A percentile compares a stretch with the other conserved stretches of the same genome.
These are phyloP conservation scores for Albula goreensis DNA, from an alignment of 2,113 vertebrate species.

Conservation along the genomic window DNA sequence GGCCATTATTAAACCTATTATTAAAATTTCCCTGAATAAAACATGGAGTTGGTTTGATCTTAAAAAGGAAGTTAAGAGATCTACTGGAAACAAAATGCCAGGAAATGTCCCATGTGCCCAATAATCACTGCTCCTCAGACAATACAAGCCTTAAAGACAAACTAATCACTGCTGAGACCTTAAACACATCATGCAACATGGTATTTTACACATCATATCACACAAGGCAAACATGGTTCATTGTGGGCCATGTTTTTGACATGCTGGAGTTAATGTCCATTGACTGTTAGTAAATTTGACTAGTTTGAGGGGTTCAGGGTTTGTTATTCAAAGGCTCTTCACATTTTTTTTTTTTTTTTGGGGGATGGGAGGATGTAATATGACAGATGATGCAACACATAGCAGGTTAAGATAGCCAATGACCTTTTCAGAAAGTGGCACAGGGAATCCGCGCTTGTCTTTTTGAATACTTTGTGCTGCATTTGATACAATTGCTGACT, in stretches of 20 bases:
- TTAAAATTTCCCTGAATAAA: not conserved
- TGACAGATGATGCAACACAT: slow-evolving; percentile 4
- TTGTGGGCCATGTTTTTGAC: not conserved
- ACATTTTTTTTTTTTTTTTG: not conserved
- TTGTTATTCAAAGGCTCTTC: not conserved
- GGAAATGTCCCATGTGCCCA: not conserved
- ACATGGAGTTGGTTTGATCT: not conserved
- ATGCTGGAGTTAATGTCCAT: not conserved
- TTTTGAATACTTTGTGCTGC: not conserved
- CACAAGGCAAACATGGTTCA: not conserved
- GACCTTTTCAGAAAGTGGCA: not conserved
- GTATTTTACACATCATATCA: not conserved
- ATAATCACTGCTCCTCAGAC: not conserved
- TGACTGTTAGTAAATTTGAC: not conserved
- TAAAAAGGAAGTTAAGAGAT: not conserved
- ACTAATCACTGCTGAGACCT: not conserved
- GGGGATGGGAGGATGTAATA: not conserved
- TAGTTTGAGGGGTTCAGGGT: not conserved
- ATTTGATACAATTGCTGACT: slow-evolving; percentile 3
- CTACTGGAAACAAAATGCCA: not conserved
- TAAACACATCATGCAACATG: not conserved
- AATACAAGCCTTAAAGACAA: not conserved
- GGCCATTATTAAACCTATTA: not conserved
- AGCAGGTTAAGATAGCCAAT: slow-evolving; percentile 28
- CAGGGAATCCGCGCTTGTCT: slow-evolving; percentile 20